A percentile compares a stretch with the other conserved stretches of the same genome.
Evolutionary conservation across 2,113 vertebrate genomes (phyloP).

Genomic region (Solea solea): DNA sequence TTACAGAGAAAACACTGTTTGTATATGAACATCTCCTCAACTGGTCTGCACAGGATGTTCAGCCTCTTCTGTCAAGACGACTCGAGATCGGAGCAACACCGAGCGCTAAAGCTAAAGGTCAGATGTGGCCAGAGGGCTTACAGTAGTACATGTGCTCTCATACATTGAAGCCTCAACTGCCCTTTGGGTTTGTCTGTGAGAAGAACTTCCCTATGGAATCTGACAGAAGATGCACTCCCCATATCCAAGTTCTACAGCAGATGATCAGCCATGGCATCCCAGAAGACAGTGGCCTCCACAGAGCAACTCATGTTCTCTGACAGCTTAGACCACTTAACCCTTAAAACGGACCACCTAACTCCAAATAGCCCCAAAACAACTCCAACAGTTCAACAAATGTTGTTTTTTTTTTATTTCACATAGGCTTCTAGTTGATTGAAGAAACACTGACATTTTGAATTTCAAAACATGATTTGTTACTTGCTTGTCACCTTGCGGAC

Average conservation of each 20-base stretch:
- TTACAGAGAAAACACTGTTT: too few species aligned
- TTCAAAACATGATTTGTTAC: too few species aligned
- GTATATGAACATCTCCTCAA: background rate
- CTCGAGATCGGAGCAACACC: constrained; percentile 12
- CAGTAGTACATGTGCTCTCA: background rate
- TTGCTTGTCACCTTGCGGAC: too few species aligned
- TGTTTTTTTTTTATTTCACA: too few species aligned
- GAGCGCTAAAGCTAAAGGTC: constrained; percentile 23
- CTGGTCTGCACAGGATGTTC: constrained; percentile 2
- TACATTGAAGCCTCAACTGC: constrained; percentile 1
- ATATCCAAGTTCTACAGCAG: background rate
- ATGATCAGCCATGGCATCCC: background rate
- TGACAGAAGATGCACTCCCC: constrained; percentile 4
- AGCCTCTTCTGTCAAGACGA: constrained; percentile 11
- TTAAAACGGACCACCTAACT: too few species aligned
- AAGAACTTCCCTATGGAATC: constrained; percentile 6
- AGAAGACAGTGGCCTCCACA: background rate
- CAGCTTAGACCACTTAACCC: background rate
- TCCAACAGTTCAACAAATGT: too few species aligned
- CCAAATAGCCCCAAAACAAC: too few species aligned
- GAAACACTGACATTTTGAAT: too few species aligned
- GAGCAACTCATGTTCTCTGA: constrained; percentile 14
- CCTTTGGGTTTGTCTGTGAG: constrained; percentile 18
- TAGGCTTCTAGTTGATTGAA: too few species aligned
- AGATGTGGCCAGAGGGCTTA: constrained; percentile 17